Percentiles rank a stretch among this genome's conserved stretches.
phyloP scores from a whole-genome alignment of 2,888 invertebrate species.

The Lucinisca nassula region DNA sequence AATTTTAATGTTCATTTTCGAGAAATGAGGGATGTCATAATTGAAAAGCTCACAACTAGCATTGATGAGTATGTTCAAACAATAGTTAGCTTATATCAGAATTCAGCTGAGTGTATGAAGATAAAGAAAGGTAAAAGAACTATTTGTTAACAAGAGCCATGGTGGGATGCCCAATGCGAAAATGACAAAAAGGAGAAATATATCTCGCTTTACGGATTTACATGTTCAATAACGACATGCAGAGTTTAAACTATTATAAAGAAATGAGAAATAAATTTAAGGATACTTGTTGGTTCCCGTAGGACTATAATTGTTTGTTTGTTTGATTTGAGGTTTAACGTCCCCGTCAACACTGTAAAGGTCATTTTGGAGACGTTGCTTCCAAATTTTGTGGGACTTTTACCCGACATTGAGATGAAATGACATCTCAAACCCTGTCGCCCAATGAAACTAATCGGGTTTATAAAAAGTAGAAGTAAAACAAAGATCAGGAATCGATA shows the following conservation, averaged over 20 bases:
- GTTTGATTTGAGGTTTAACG: too few species aligned
- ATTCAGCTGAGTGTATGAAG: neutral
- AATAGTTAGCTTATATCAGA: neutral
- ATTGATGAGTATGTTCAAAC: neutral
- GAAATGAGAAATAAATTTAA: neutral
- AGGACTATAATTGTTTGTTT: too few species aligned
- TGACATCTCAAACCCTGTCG: too few species aligned
- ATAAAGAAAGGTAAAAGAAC: neutral
- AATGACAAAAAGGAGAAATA: neutral
- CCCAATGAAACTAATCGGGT: too few species aligned
- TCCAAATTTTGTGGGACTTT: too few species aligned
- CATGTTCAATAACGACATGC: neutral
- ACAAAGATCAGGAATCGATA: too few species aligned
- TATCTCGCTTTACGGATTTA: neutral
- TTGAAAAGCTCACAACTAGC: neutral
- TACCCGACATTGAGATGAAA: too few species aligned
- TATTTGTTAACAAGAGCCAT: neutral
- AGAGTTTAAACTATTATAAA: neutral
- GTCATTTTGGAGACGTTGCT: too few species aligned
- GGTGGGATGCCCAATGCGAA: neutral
- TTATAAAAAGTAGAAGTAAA: too few species aligned
- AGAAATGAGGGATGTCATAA: neutral
- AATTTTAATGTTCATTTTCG: neutral
- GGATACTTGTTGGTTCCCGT: neutral
- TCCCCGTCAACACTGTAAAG: too few species aligned